Conservation (phyloP, 2,888 invertebrate species). For the Pristionchus japonicus region DNA sequence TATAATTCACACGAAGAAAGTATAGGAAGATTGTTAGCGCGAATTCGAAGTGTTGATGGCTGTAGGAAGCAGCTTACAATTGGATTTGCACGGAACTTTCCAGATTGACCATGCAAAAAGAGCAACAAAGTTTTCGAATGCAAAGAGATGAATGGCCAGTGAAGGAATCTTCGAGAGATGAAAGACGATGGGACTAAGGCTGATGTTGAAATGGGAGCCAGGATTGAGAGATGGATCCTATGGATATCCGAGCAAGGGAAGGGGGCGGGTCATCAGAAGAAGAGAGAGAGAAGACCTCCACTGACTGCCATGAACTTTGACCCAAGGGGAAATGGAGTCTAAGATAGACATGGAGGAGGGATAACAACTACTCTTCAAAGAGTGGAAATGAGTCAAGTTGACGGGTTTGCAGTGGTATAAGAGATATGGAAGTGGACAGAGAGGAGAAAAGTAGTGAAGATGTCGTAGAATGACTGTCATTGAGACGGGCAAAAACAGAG, state of each 20-base stretch:
- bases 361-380: constrained; percentile 2
- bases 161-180: background rate
- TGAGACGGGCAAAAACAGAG: background rate
- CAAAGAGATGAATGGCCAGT: background rate
- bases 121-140: background rate
- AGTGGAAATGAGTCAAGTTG: background rate
- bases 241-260: background rate
- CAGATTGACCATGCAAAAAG: background rate
- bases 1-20: background rate
- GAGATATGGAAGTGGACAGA: background rate
- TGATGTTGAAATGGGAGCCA: constrained; percentile 20
- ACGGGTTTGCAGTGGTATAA: background rate
- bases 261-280: background rate
- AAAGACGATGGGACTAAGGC: background rate
- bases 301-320: constrained; percentile 4
- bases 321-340: background rate
- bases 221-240: constrained; percentile 27
- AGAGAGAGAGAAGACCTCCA: background rate
- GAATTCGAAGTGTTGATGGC: background rate
- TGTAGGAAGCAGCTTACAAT: background rate
- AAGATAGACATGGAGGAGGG: constrained; percentile 6
- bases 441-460: background rate
- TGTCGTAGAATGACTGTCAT: background rate
- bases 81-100: background rate
- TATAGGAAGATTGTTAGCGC: background rate